Evolutionary conservation across 2,113 vertebrate genomes (phyloP).

Genomic region (Anser brachyrhynchus): DNA sequence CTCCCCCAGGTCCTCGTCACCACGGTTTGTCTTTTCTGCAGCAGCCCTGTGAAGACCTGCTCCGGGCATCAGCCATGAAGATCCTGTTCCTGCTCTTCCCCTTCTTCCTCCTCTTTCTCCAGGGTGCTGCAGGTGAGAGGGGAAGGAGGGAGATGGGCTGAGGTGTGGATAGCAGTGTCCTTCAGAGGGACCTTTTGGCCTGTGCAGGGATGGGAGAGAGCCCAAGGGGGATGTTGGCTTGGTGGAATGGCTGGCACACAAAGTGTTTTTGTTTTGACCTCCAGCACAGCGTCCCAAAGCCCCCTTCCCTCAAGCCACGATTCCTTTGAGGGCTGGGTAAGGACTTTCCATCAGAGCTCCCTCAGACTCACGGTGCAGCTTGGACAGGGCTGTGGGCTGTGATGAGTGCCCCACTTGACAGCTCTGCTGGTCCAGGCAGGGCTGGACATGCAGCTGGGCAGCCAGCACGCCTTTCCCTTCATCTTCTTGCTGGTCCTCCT

Average conservation of each 20-base stretch:
- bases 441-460: no score
- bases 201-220: neutral
- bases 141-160: neutral
- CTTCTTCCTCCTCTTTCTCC: neutral
- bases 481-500: neutral
- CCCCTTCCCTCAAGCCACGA: no score
- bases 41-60: accelerated
- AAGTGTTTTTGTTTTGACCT: no score
- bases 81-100: constrained; percentile 38
- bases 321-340: neutral
- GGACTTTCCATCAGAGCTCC: neutral
- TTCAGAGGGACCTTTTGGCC: neutral
- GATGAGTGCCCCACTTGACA: neutral
- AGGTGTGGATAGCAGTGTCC: neutral
- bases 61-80: neutral
- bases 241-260: neutral
- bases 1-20: neutral
- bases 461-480: accelerated
- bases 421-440: neutral
- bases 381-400: no score
- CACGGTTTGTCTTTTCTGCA: neutral
- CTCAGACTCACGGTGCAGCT: neutral
- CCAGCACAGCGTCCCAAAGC: neutral
- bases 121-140: neutral
- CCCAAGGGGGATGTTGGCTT: neutral